Base-by-base conservation (phyloP, 2,888 invertebrate species). In the Timema cristinae region DNA sequence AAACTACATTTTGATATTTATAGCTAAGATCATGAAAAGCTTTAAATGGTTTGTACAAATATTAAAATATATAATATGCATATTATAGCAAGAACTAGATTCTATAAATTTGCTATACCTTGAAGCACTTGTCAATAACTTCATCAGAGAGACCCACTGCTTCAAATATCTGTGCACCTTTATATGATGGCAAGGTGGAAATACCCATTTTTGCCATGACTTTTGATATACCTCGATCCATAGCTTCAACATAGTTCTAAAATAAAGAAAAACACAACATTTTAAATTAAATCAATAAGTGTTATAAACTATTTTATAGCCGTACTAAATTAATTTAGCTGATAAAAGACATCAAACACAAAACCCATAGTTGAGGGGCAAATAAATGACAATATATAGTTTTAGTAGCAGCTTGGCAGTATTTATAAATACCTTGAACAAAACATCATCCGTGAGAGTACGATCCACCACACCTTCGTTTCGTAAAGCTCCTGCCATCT, bases 191-290 rank as follows among this genome's bases (percentile, higher is more conserved):
- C 59, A 99, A 85, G 0, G 98, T 99, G 72, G 97, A 97, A 80
- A 99, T 99, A 72, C 99, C 99, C 99, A 99, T 99, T 83, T 99
- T 99, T 7, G 99, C 98, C 98, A 99, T 99, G 0, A 90, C 95
- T 83, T 96, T 96, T 68, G 92, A 89, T 77, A 94, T 91, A 68
- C 97, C 97, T 0, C 95, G 90, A 79, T 95, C 95, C 80, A 94
- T 91, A 59, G 98, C 96, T 76, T 92, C 91, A 61, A 95, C 90
- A 83, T 97, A 99, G 77, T 97, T 88, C 83, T 87, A 75, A 48
- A 77, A 76, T 51, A 47, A 72, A 72, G 63, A 51, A 52, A 54
- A 70, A 67, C 13, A 72, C 51, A 48, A 50, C 51, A 61, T 50
- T 10, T 56, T 63, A 70, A 54, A 66, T 8, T 52, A 32, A 15